Conservation (phyloP, 1,140 invertebrate species). For the Babylonia areolata region DNA sequence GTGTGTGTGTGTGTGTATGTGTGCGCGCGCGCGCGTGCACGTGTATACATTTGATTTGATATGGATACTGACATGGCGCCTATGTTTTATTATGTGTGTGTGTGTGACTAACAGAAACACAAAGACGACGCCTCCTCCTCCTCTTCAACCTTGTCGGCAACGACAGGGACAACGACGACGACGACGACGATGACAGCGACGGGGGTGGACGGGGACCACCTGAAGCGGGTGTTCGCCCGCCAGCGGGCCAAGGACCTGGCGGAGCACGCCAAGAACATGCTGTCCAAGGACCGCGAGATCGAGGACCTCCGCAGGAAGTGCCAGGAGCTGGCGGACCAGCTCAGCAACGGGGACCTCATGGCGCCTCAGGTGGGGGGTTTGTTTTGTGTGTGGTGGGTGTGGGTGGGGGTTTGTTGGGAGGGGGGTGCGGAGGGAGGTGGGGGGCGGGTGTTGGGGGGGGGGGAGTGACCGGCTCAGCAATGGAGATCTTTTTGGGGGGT, state of each 20-base stretch:
- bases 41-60: no score
- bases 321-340: slow-evolving; percentile 72
- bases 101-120: no score
- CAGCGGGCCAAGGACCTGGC: slow-evolving; percentile 73
- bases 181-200: background rate
- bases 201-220: slow-evolving; percentile 69
- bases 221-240: slow-evolving; percentile 74
- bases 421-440: background rate
- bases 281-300: slow-evolving; percentile 75
- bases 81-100: no score
- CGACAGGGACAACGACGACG: no score
- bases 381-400: no score
- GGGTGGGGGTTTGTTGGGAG: background rate
- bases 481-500: slow-evolving; percentile 4
- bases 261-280: slow-evolving; percentile 71
- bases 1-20: no score
- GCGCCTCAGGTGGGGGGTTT: slow-evolving; percentile 60
- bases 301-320: slow-evolving; percentile 75
- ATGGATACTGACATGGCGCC: no score
- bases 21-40: no score
- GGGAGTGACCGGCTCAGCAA: background rate
- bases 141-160: no score
- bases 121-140: no score
- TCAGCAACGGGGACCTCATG: slow-evolving; percentile 64
- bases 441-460: background rate